A percentile compares a stretch with the other conserved stretches of the same genome.
These are phyloP conservation scores for Cololabis saira DNA, from an alignment of 2,113 vertebrate species.

Conservation along the genomic window DNA sequence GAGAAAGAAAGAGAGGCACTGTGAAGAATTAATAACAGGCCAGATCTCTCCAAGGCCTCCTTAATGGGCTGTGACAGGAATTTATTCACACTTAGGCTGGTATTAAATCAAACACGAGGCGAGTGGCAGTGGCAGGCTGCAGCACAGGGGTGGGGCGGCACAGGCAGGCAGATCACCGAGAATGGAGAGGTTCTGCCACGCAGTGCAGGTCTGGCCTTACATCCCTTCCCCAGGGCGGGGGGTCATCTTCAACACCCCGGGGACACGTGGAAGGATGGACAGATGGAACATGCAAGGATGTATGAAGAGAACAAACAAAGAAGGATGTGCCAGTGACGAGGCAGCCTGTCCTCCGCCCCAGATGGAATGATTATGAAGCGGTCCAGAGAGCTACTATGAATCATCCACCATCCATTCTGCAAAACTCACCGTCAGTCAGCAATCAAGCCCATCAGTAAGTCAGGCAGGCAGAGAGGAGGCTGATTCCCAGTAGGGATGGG, in stretches of 20 bases:
- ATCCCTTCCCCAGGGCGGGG: constrained; percentile 23
- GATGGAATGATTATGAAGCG: constrained; percentile 77
- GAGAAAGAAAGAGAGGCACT: constrained; percentile 67
- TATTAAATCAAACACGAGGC: constrained; percentile 82
- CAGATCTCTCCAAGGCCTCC: constrained; percentile 84
- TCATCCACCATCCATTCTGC: constrained; percentile 60
- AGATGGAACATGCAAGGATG: constrained; percentile 12
- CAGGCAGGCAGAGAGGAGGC: constrained; percentile 36
- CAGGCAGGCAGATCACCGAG: constrained; percentile 12
- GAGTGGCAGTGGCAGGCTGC: constrained; percentile 70
- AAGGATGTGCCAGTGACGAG: constrained; percentile 64
- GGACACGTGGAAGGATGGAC: constrained; percentile 28
- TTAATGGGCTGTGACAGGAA: constrained; percentile 87
- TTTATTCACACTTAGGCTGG: constrained; percentile 86
- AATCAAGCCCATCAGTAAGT: constrained; percentile 38
- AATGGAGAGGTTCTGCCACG: constrained; percentile 37
- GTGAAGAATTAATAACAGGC: constrained; percentile 84
- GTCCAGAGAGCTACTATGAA: constrained; percentile 64
- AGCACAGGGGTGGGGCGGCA: constrained; percentile 51
- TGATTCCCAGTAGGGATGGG: constrained; percentile 22
- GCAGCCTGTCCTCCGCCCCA: constrained; percentile 64
- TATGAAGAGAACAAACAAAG: constrained; percentile 58
- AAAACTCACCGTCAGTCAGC: constrained; percentile 63
- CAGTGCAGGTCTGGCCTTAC: constrained; percentile 26
- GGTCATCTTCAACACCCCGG: constrained; percentile 48